Base-by-base conservation (phyloP, 1,140 invertebrate genomes). In the Coelopa frigida region DNA sequence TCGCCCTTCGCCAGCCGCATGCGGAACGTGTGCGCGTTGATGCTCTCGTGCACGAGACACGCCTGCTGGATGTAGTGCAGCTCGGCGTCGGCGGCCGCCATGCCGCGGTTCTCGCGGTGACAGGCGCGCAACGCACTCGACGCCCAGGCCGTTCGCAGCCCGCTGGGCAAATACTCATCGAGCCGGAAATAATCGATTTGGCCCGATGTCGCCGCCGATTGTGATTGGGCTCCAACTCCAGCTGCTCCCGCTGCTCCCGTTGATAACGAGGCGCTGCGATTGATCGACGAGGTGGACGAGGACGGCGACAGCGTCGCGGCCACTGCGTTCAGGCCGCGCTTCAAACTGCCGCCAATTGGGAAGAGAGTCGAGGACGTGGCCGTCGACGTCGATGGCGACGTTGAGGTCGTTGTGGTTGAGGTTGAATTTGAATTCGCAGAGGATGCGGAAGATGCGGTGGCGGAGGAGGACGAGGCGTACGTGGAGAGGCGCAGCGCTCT, bases 1-100 rank as follows among this genome's bases (percentile, higher is more conserved):
- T 88, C 85, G 48, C 81, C 81, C 74, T 95, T 96, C 50, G 82
- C 82, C 54, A 85, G 80, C 53, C 85, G 83, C 57, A 96, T 77
- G 32, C 86, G 77, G 70, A 93, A 96, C 39, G 94, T 79, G 71
- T 96, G 94, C 29, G 93, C 83, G 73, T 94, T 95, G 57, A 91
- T 83, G 56, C 89, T 89, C 55, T 89, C 87, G 51, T 90, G 85
- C 39, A 85, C 71, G 41, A 82, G 75, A 57, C 89, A 89, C 32
- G 91, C 87, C 73, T 95, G 90, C 52, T 85, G 79, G 57, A 95
- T 92, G 69, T 89, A 96, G 51, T 85, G 80, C 18, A 82, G 71
- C 61, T 94, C 82, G 17, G 91, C 89, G 61, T 92, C 86, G 40
- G 77, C 74, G 49, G 80, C 76, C 8, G 81, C 77, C 50, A 91